These are phyloP conservation scores for Scopus umbretta DNA, from an alignment of 2,113 vertebrate genomes.

Conservation along the genomic window DNA sequence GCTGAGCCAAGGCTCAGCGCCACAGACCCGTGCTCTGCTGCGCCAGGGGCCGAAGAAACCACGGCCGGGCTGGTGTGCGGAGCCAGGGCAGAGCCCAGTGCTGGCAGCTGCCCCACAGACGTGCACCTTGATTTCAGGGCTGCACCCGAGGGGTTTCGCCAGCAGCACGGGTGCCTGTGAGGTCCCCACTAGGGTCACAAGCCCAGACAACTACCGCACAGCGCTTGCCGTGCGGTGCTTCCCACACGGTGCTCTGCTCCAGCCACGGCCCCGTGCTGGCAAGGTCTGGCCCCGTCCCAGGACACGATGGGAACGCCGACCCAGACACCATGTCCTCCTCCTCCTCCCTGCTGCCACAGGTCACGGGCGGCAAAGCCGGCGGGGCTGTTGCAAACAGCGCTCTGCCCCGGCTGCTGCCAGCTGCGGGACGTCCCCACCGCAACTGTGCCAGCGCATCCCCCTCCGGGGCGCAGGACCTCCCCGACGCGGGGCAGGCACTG, in stretches of 20 bases:
- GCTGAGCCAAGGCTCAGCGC: not conserved
- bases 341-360: not conserved
- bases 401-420: not conserved
- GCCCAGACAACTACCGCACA: too few species aligned
- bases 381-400: fast-evolving
- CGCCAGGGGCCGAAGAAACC: not conserved
- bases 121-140: not conserved
- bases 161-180: not conserved
- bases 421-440: fast-evolving
- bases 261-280: fast-evolving
- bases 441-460: not conserved
- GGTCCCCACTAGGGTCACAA: not conserved
- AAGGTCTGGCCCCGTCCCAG: not conserved
- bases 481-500: fast-evolving
- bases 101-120: not conserved
- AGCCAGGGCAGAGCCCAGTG: not conserved
- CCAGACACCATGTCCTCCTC: not conserved
- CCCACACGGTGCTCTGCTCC: not conserved
- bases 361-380: not conserved
- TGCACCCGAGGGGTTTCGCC: not conserved
- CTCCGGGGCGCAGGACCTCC: not conserved
- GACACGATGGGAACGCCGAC: not conserved
- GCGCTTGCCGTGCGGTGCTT: not conserved
- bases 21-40: not conserved
- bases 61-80: not conserved